Conservation (phyloP, 2,797 vertebrate genomes). For the Glyptemys insculpta region DNA sequence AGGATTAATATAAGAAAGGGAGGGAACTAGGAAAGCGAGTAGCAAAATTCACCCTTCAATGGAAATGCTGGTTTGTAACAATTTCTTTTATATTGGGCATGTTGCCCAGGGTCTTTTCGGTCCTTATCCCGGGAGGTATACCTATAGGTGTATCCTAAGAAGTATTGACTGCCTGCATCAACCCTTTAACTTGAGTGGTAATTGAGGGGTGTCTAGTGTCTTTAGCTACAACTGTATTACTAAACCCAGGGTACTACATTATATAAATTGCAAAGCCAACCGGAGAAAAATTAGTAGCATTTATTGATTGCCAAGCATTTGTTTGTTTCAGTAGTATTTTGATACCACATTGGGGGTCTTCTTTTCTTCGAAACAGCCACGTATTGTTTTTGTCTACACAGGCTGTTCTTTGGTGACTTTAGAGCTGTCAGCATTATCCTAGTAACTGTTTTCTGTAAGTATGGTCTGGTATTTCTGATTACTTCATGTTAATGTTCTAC, state of each 20-base stretch:
- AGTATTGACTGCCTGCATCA: neutral
- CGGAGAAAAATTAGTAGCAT: neutral
- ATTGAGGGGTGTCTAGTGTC: neutral
- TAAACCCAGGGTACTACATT: neutral
- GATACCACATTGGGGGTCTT: neutral
- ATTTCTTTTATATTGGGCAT: neutral
- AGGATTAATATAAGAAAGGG: neutral
- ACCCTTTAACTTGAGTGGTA: neutral
- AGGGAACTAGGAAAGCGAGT: neutral
- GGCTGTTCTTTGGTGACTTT: neutral
- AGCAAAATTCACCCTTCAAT: slow-evolving; percentile 30
- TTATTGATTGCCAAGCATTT: neutral
- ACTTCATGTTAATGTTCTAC: slow-evolving; percentile 35
- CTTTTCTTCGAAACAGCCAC: neutral
- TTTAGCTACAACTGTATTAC: neutral
- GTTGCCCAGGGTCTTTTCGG: neutral
- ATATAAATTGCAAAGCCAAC: neutral
- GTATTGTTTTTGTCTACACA: neutral
- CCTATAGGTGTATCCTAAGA: neutral
- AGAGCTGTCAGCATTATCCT: neutral
- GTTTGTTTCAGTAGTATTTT: neutral
- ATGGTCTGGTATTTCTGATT: slow-evolving; percentile 5
- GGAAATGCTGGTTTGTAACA: neutral
- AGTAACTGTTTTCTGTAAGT: neutral
- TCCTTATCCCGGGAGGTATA: neutral